Percentiles rank a stretch among this genome's conserved stretches.
Conservation (phyloP, 2,113 vertebrate species). For the Catharus minimus region DNA sequence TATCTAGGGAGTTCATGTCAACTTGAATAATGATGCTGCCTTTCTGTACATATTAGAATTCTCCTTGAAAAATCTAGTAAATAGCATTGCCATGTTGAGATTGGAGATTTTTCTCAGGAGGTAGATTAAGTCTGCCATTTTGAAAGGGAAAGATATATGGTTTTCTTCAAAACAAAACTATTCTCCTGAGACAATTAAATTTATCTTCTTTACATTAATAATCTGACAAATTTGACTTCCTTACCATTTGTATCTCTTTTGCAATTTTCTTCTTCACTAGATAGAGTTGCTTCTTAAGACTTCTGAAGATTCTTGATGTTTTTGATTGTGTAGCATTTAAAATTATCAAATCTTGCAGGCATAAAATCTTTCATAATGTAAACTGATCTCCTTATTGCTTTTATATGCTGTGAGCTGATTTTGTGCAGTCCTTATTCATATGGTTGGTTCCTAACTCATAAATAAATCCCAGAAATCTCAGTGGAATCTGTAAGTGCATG, state of each 20-base stretch:
- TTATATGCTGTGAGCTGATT: not conserved
- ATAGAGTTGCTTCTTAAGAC: not conserved
- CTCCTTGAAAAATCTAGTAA: slow-evolving; percentile 56
- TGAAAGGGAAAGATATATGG: not conserved
- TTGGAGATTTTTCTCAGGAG: not conserved
- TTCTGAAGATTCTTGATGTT: not conserved
- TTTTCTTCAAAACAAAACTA: not conserved
- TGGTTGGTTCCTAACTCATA: not conserved
- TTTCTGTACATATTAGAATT: slow-evolving; percentile 54
- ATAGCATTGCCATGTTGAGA: not conserved
- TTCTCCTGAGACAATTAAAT: not conserved
- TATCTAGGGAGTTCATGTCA: slow-evolving; percentile 65
- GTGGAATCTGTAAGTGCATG: not conserved
- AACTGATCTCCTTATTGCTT: not conserved
- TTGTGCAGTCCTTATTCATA: not conserved
- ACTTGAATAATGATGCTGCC: slow-evolving; percentile 66
- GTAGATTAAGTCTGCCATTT: not conserved
- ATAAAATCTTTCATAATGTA: not conserved
- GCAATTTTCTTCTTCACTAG: not conserved
- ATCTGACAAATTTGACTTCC: not conserved
- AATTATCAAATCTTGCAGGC: not conserved
- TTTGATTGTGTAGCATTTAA: not conserved
- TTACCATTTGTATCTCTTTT: not conserved
- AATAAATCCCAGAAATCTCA: not conserved
- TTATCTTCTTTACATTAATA: not conserved